These are phyloP conservation scores for Antitype chi DNA, from an alignment of 2,888 invertebrate genomes.

Conservation along the genomic window DNA sequence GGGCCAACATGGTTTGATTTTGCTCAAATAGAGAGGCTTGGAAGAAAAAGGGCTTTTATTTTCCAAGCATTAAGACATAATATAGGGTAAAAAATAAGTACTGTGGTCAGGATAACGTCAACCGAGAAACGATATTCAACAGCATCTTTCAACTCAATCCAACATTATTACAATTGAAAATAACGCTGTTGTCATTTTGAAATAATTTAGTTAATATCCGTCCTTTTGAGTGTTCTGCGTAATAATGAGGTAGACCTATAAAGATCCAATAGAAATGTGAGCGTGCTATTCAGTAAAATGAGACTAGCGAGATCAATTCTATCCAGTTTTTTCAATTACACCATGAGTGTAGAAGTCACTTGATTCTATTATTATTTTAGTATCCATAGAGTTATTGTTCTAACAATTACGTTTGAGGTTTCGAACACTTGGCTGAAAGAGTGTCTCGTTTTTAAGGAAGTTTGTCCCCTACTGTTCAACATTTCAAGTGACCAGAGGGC, in stretches of 20 bases:
- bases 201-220: neutral
- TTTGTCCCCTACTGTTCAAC: no score
- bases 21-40: neutral
- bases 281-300: neutral
- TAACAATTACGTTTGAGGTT: no score
- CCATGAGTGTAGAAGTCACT: neutral
- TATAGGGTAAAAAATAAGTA: neutral
- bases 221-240: neutral
- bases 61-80: no score
- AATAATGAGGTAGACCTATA: neutral
- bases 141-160: neutral
- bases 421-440: no score
- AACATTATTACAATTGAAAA: fast-evolving
- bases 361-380: neutral
- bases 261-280: neutral
- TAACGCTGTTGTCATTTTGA: neutral
- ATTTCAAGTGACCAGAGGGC: no score
- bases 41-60: no score
- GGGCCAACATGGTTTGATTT: no score
- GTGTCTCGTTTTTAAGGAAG: no score
- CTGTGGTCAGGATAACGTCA: neutral
- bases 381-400: neutral
- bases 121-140: neutral
- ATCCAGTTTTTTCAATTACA: neutral
- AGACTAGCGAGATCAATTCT: neutral